Base-by-base conservation (phyloP, 1,140 invertebrate genomes). In the Bombyx mori region DNA sequence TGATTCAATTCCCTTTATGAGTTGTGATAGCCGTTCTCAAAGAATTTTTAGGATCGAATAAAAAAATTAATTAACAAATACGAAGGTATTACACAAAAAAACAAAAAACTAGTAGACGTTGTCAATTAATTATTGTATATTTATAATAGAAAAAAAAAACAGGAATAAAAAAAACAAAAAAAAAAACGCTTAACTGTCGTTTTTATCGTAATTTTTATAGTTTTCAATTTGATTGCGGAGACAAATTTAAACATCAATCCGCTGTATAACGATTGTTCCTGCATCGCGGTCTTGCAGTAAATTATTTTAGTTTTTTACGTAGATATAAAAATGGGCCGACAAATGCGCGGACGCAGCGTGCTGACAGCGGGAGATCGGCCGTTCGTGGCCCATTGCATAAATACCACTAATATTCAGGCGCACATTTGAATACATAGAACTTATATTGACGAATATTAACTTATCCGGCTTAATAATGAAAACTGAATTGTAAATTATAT, bases 361-460 rank as follows among this genome's bases (percentile, higher is more conserved):
- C 51, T 35, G 26, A 5, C 79, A 65, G 77, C 78, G 70, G 78
- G 79, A 65, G 56, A 69, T 61, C 68, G 66, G 66, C 69, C 65
- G 71, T 69, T 61, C 61, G 59, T 10, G 54, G 56, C 47, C 63
- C 74, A 65, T 73, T 79, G 82, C 72, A 81, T 83, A 82, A 79
- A 83, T 75, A 79, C 70, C 65, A 82, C 72, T 73, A 77, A 75
- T 76, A 79, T 79, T 62, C 44, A 61, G 65, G 70, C 69, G 74
- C 65, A 75, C 61, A 76, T 75, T 77, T 77, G 66, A 62, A 69
- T 69, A 66, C 63, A 50, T 60, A 63, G 48, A 18, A 59, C 26
- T 65, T 50, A 57, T 63, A 64, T 66, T 64, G 64, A 66, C 61
- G 42, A 42, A 69, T 65, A 60, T 61, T 53, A 65, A 60, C 56